Conservation (phyloP, 2,888 invertebrate species). For the Platerodrilus igneus region DNA sequence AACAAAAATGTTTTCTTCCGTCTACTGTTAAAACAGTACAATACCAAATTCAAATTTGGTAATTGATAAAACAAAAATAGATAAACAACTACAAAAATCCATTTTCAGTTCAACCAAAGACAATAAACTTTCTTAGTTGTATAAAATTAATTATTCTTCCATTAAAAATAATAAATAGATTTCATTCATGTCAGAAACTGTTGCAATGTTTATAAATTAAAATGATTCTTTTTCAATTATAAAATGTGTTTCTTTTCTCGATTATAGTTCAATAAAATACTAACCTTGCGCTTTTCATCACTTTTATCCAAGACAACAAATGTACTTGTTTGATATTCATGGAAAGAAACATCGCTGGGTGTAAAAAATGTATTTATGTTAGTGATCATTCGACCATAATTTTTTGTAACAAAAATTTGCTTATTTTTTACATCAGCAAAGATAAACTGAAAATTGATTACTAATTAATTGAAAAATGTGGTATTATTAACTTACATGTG, state of each 20-base stretch:
- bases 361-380: conserved; percentile 63
- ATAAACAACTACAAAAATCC: too few species aligned
- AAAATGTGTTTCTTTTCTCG: too few species aligned
- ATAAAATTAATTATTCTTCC: neutral
- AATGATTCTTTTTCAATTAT: too few species aligned
- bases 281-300: conserved; percentile 47
- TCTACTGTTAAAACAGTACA: too few species aligned
- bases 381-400: conserved; percentile 67
- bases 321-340: conserved; percentile 63
- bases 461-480: neutral
- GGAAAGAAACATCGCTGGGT: conserved; percentile 74
- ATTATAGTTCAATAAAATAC: too few species aligned
- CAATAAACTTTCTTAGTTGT: neutral
- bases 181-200: neutral
- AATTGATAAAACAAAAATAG: too few species aligned
- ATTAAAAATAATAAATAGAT: conserved; percentile 11
- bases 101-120: too few species aligned
- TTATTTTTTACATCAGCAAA: conserved; percentile 78
- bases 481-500: conserved; percentile 63
- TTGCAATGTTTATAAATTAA: neutral
- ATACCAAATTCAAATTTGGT: too few species aligned
- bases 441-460: conserved; percentile 61
- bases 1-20: too few species aligned
- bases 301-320: conserved; percentile 74
- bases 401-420: conserved; percentile 68